phyloP scores from a whole-genome alignment of 2,797 vertebrate species.

The Catostomus latipinnis region DNA sequence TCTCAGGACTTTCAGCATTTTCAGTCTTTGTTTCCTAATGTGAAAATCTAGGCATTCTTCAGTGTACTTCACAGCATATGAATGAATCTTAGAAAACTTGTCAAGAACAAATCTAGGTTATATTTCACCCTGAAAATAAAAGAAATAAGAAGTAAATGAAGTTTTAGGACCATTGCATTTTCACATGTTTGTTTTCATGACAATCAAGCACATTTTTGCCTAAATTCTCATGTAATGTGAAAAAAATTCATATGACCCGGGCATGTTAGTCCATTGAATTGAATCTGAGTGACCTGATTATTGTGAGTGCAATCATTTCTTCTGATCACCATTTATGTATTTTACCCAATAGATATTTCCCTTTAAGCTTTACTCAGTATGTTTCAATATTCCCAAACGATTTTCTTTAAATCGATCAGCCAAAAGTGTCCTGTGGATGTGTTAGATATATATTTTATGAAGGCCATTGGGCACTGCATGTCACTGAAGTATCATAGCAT shows the following conservation, averaged over 20 bases:
- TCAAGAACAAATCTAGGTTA: too few species aligned
- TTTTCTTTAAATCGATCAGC: neutral
- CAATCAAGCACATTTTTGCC: too few species aligned
- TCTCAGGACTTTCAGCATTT: neutral
- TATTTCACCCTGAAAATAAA: neutral
- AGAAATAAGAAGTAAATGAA: neutral
- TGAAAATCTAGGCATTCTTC: neutral
- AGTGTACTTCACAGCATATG: too few species aligned
- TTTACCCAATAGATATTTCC: neutral
- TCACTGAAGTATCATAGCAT: conserved; percentile 3
- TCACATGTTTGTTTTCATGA: too few species aligned
- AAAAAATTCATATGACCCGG: too few species aligned
- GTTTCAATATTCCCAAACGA: neutral
- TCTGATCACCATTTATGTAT: neutral
- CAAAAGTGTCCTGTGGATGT: neutral
- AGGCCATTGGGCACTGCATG: neutral
- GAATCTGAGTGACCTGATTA: neutral
- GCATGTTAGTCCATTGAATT: neutral
- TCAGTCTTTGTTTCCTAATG: neutral
- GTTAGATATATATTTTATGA: neutral
- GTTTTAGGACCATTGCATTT: too few species aligned
- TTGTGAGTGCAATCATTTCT: neutral
- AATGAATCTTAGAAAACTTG: too few species aligned
- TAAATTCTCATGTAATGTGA: too few species aligned
- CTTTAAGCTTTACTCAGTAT: neutral